Evolutionary conservation across 2,797 vertebrate species (phyloP).

Genomic region (Pterois miles): DNA sequence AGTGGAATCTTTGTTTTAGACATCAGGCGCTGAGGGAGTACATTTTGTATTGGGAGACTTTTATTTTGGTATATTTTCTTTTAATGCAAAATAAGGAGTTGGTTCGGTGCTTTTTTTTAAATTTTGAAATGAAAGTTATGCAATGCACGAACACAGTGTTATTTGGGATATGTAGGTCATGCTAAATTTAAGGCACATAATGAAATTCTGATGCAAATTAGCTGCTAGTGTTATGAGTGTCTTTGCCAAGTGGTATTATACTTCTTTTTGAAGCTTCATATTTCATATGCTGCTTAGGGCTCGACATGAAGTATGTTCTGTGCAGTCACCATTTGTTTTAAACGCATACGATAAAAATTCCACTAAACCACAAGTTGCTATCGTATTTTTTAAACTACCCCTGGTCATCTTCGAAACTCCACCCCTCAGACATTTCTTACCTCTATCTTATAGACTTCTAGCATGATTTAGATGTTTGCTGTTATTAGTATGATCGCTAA

Average conservation of each 20-base stretch:
- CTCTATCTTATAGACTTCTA: background rate
- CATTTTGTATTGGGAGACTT: background rate
- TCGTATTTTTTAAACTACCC: constrained; percentile 8
- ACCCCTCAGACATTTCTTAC: background rate
- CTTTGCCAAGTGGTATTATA: constrained; percentile 31
- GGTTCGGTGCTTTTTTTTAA: background rate
- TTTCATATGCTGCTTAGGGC: constrained; percentile 16
- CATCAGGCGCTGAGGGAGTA: background rate
- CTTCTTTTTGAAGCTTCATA: constrained; percentile 6
- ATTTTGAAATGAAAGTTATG: background rate
- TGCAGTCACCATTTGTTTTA: constrained; percentile 13
- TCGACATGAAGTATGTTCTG: constrained; percentile 12
- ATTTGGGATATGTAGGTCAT: constrained; percentile 37
- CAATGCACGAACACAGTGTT: background rate
- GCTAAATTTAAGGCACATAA: constrained; percentile 32
- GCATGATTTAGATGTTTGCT: constrained; percentile 42
- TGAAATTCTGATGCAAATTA: constrained; percentile 48
- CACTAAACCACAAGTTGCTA: background rate
- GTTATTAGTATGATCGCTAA: constrained; percentile 48
- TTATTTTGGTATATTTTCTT: background rate
- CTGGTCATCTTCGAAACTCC: background rate
- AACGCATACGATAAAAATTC: constrained; percentile 9
- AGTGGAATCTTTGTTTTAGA: constrained; percentile 31
- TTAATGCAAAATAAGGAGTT: background rate
- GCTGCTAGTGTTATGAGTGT: background rate